phyloP scores from a whole-genome alignment of 1,140 invertebrate species.

The Coenobita brevimanus region DNA sequence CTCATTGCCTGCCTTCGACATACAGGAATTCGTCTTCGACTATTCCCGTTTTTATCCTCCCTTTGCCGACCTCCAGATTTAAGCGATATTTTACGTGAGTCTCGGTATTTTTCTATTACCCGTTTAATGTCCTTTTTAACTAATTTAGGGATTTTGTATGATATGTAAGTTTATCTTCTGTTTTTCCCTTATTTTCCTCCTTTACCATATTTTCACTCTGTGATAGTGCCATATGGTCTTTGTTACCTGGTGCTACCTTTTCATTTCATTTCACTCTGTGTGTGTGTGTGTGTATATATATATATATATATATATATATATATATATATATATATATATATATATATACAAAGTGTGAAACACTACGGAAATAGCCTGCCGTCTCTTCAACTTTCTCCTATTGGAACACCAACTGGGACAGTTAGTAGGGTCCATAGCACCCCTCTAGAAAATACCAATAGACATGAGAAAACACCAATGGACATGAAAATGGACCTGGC shows the following conservation, averaged over 20 bases:
- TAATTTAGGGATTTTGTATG: too few species aligned
- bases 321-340: conserved; percentile 17
- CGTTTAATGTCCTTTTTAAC: too few species aligned
- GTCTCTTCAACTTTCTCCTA: background rate
- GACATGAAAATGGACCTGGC: background rate
- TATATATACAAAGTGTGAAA: background rate
- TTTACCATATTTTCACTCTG: background rate
- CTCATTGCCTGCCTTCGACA: too few species aligned
- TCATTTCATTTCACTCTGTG: background rate
- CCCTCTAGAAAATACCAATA: background rate
- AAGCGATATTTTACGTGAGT: too few species aligned
- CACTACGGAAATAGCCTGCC: too few species aligned
- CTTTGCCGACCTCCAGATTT: too few species aligned
- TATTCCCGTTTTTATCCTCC: too few species aligned
- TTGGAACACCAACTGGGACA: background rate
- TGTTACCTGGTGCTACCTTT: too few species aligned
- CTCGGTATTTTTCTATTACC: too few species aligned
- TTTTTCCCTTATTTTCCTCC: too few species aligned
- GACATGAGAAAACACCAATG: background rate
- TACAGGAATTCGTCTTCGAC: too few species aligned
- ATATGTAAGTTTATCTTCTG: background rate
- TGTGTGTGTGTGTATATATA: background rate
- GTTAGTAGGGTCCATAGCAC: background rate
- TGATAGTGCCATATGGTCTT: background rate
- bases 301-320: background rate